Base-by-base conservation (phyloP, 2,888 invertebrate genomes). In the Dromius quadrimaculatus region DNA sequence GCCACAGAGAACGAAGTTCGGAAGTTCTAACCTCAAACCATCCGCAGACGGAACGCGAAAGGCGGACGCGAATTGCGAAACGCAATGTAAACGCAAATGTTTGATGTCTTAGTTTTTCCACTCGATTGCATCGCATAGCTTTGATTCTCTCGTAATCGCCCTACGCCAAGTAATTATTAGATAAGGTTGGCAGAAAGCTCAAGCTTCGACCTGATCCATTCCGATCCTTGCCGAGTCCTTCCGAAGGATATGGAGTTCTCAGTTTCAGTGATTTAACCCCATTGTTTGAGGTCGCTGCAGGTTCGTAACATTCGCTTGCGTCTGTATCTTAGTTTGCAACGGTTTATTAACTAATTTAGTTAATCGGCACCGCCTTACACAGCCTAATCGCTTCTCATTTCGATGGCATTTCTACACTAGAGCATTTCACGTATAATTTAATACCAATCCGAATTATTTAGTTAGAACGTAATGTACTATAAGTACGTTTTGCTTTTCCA, bases 341-440 rank as follows among this genome's bases (percentile, higher is more conserved):
- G 68, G 59, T 68, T 68, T 68, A 68, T 68, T 68, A 68, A 41
- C 68, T 68, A 68, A 68, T 68, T 68, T 68, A 68, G 68, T 59
- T 68, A 68, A 68, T 68, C 68, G 54, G 54, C 68, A 57, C 17
- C 59, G 59, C 59, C 59, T 68, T 68, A 68, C 68, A 43, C 23
- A 59, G 57, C 32, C 66, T 68, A 68, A 68, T 68, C 38, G 68
- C 68, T 59, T 47, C 59, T 68, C 57, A 68, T 68, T 59, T 59
- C 68, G 47, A 19, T 57, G 59, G 59, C 22, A 68, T 68, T 68
- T 68, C 57, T 64, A 45, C 32, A 50, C 50, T 64, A 20, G 38
- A 32, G 45, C 59, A 68, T 68, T 68, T 59, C 59, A 59, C 68
- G 59, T 59, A 59, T 59, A 68, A 68, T 68, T 68, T 68, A 68